Conservation (phyloP, 2,888 invertebrate species). For the Acronicta aceris region DNA sequence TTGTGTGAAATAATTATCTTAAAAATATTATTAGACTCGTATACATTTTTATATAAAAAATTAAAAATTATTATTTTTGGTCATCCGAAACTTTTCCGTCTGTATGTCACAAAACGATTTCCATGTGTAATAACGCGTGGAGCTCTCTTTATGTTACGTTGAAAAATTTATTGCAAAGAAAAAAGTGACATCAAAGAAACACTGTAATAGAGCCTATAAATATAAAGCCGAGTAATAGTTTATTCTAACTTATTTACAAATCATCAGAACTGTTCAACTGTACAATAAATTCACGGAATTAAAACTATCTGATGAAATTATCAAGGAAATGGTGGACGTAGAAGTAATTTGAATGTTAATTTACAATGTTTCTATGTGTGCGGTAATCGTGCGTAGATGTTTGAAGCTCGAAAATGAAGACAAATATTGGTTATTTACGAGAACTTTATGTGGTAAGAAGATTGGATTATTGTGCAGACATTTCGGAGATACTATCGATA, state of each 20-base stretch:
- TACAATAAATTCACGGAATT: slow-evolving; percentile 54
- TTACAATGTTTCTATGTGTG: slow-evolving; percentile 49
- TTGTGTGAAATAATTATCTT: slow-evolving; percentile 68
- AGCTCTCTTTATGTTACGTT: slow-evolving; percentile 74
- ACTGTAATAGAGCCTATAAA: slow-evolving; percentile 70
- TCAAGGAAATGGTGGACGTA: slow-evolving; percentile 54
- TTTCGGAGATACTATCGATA: too few relatives aligned
- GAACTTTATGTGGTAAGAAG: slow-evolving; percentile 14
- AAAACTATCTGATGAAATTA: slow-evolving; percentile 55
- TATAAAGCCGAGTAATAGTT: slow-evolving; percentile 57
- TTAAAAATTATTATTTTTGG: too few relatives aligned
- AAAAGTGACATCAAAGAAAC: slow-evolving; percentile 84
- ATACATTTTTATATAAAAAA: too few relatives aligned
- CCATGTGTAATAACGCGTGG: slow-evolving; percentile 76
- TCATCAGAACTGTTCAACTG: slow-evolving; percentile 51
- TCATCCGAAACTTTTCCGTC: slow-evolving; percentile 14
- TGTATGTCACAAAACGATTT: slow-evolving; percentile 71
- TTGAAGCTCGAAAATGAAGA: slow-evolving; percentile 36
- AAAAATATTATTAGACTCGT: too few relatives aligned
- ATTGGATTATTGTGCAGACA: slow-evolving; percentile 10
- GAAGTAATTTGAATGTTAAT: slow-evolving; percentile 47
- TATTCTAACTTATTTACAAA: slow-evolving; percentile 56
- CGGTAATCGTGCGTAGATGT: slow-evolving; percentile 33
- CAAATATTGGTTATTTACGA: slow-evolving; percentile 13
- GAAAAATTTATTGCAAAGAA: slow-evolving; percentile 81